Base-by-base conservation (phyloP, 23 tunicate genomes). In the Oikopleura vanhoeffeni region DNA sequence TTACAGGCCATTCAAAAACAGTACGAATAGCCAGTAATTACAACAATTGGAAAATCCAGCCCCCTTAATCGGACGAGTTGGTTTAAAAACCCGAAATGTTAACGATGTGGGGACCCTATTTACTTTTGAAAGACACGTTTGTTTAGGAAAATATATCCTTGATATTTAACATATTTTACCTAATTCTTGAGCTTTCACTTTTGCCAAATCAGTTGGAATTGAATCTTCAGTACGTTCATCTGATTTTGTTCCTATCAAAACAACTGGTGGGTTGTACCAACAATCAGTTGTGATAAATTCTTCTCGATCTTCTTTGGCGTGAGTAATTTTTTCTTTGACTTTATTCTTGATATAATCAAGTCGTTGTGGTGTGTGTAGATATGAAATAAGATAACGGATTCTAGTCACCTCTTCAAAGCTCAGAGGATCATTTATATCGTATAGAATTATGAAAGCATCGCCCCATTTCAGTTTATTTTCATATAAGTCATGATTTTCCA, bases 381-480 rank as follows among this genome's bases (percentile, higher is more conserved):
- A 38, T 2, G 34, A 13, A 30, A 71, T 71, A 18, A 71, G 35
- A 13, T 13, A 30, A 2, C 79, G 34, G 38, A 71, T 71, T 28
- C 79, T 28, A 30, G 79, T 71, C 34, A 71, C 79, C 32, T 71
- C 79, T 33, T 71, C 79, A 30, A 71, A 71, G 79, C 79, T 71
- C 32, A 18, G 27, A 18, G 79, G 79, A 30, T 71, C 79, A 30
- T 71, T 71, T 2, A 71, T 32, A 30, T 71, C 79, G 38, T 13
- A 71, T 3, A 71, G 79, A 30, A 71, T 71, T 2, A 71, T 28
- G 79, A 71, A 71, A 13, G 79, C 79, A 71, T 71, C 79, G 79
- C 79, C 79, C 79, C 79, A 71, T 2, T 30, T 18, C 3, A 71
- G 27, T 71, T 71, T 71, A 38, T 71, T 71, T 71, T 71, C 79